Conservation (phyloP, 2,113 vertebrate genomes). For the Vireo altiloquus region DNA sequence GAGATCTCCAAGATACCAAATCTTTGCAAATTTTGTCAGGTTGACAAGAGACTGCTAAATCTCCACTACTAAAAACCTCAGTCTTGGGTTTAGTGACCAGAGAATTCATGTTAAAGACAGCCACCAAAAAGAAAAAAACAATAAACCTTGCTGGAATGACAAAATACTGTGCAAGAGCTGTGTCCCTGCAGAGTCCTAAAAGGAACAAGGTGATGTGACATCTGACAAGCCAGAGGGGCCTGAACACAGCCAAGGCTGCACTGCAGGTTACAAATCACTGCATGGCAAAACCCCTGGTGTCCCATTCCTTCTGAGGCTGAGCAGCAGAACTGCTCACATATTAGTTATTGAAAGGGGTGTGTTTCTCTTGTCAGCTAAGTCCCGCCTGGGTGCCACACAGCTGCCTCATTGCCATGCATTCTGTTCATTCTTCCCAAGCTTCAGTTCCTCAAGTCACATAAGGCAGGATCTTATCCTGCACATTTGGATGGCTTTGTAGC, state of each 20-base stretch:
- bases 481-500: neutral
- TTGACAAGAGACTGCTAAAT: neutral
- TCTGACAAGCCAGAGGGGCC: neutral
- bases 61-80: neutral
- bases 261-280: neutral
- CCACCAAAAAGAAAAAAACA: neutral
- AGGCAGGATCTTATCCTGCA: neutral
- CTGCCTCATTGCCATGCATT: neutral
- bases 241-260: neutral
- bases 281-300: neutral
- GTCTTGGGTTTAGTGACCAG: accelerated
- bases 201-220: neutral
- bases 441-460: neutral
- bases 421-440: neutral
- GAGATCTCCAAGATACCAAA: neutral
- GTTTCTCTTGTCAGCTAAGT: neutral
- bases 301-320: neutral
- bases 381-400: neutral
- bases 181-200: neutral
- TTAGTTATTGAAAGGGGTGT: neutral
- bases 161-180: neutral
- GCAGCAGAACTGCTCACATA: neutral
- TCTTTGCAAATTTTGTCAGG: neutral
- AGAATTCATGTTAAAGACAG: neutral
- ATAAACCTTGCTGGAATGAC: neutral